A percentile compares a stretch with the other conserved stretches of the same genome.
phyloP scores from a whole-genome alignment of 2,888 invertebrate genomes.

The Cheilosia vulpina region DNA sequence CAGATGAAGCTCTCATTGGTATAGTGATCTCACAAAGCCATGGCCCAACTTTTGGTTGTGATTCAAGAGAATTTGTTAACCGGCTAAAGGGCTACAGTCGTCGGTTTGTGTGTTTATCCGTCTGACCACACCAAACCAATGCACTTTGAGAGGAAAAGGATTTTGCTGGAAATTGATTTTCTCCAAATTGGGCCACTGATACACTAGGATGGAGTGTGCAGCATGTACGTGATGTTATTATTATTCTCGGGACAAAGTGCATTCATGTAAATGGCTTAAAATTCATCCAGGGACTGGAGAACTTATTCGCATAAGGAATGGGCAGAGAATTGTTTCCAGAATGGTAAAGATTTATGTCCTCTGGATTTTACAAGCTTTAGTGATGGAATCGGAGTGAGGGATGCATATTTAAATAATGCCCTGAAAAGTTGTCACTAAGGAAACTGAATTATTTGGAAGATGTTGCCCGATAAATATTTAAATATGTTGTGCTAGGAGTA shows the following conservation, averaged over 20 bases:
- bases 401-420: no score
- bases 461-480: no score
- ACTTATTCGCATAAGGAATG: background rate
- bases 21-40: constrained; percentile 2
- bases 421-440: no score
- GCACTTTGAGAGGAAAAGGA: constrained; percentile 1
- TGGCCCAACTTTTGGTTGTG: background rate
- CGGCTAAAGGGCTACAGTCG: constrained; percentile 24
- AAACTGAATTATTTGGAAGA: no score
- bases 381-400: no score
- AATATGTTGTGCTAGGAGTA: no score
- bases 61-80: constrained; percentile 36
- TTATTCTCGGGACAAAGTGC: constrained; percentile 20
- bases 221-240: constrained; percentile 23
- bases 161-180: constrained; percentile 46
- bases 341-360: background rate
- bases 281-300: background rate
- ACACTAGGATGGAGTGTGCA: background rate
- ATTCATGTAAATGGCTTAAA: background rate
- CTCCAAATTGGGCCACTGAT: constrained; percentile 17
- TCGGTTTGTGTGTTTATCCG: background rate
- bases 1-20: background rate
- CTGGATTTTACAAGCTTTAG: no score
- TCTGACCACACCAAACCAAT: constrained; percentile 18
- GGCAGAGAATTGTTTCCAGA: background rate